Percentiles rank a stretch among this genome's conserved stretches.
Evolutionary conservation across 2,797 vertebrate genomes (phyloP).

Genomic region (Helostoma temminkii): DNA sequence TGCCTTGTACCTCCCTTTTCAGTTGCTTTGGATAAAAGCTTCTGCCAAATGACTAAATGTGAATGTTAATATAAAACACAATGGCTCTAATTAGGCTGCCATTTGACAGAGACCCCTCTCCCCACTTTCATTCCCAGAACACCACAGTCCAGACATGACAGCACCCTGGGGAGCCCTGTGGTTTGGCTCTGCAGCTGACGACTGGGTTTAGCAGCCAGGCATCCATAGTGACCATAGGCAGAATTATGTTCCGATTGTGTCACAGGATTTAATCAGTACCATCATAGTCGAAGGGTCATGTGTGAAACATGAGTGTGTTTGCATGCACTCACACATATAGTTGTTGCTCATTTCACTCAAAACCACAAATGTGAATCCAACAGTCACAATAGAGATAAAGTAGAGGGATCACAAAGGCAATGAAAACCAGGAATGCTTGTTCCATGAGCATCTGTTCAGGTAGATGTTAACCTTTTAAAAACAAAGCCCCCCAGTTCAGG

Average conservation of each 20-base stretch:
- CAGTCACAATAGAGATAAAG: no score
- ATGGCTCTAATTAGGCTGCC: conserved; percentile 30
- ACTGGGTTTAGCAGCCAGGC: conserved; percentile 66
- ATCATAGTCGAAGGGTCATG: conserved; percentile 39
- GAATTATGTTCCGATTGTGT: conserved; percentile 37
- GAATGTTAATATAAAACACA: conserved; percentile 22
- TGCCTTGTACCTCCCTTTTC: no score
- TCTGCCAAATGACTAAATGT: no score
- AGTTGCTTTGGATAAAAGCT: no score
- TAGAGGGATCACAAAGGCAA: no score
- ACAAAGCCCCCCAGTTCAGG: no score
- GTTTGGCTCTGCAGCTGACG: conserved; percentile 49
- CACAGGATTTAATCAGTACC: conserved; percentile 51
- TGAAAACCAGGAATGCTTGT: no score
- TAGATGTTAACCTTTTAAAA: no score
- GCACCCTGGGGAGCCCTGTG: conserved; percentile 31
- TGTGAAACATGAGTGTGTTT: conserved; percentile 21
- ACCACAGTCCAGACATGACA: not conserved
- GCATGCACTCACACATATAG: no score
- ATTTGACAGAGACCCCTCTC: not conserved
- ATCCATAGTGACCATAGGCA: conserved; percentile 21
- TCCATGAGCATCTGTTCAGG: no score
- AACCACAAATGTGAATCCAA: no score
- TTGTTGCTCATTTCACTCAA: no score
- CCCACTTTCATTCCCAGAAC: conserved; percentile 4